Percentiles rank a stretch among this genome's conserved stretches.
Evolutionary conservation across 2,888 invertebrate species (phyloP).

Genomic region (Melitaea athalia): DNA sequence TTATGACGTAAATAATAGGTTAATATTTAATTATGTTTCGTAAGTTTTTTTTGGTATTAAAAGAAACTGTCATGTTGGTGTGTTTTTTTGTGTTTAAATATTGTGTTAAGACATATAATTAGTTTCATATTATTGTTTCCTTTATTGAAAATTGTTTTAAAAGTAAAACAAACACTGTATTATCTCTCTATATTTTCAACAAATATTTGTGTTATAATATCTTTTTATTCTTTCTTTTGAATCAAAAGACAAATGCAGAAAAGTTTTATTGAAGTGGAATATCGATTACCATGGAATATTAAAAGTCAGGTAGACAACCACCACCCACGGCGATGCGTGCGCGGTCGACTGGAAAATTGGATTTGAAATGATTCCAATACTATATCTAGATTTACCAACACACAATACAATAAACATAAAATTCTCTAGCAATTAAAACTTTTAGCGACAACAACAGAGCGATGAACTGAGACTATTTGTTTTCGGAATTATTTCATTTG

Average conservation of each 20-base stretch:
- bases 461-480: not conserved
- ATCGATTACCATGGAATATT: slow-evolving; percentile 35
- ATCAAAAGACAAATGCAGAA: slow-evolving; percentile 30
- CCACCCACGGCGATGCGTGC: slow-evolving; percentile 43
- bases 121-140: too few relatives aligned
- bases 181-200: too few relatives aligned
- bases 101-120: too few relatives aligned
- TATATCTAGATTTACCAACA: slow-evolving; percentile 16
- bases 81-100: too few relatives aligned
- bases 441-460: not conserved
- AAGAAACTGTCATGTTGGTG: too few relatives aligned
- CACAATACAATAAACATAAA: not conserved
- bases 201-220: too few relatives aligned
- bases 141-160: too few relatives aligned
- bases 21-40: not conserved
- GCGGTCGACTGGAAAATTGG: slow-evolving; percentile 38
- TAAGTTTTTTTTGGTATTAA: too few relatives aligned
- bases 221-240: not conserved
- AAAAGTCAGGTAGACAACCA: slow-evolving; percentile 33
- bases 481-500: not conserved
- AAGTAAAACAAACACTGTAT: too few relatives aligned
- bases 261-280: slow-evolving; percentile 31
- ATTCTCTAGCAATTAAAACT: not conserved
- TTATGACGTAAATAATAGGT: slow-evolving; percentile 18
- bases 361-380: slow-evolving; percentile 35